Base-by-base conservation (phyloP, 1,140 invertebrate species). In the Tribolium madens region DNA sequence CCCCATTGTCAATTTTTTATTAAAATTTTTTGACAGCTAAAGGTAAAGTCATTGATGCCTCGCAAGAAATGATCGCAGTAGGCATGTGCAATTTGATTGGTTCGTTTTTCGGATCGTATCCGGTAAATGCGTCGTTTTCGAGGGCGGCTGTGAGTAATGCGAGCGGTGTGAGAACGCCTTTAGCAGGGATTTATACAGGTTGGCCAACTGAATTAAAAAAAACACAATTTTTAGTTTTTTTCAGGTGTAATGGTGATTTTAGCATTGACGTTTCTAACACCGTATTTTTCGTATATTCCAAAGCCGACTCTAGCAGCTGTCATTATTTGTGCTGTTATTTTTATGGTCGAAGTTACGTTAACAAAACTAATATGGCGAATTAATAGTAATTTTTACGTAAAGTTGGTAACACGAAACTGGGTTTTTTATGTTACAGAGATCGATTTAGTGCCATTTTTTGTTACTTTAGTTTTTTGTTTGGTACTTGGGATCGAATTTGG, bases 401-500 rank as follows among this genome's bases (percentile, higher is more conserved):
- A 12, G 21, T 68, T 73, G 2, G 21, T 26, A 5, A 26, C 21
- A 26, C 21, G 6, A 26, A 57, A 68, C 36, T 68, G 4, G 18
- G 4, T 31, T 73, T 77, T 83, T 73, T 82, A 26, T 82, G 10
- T 82, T 89, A 48, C 84, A 96, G 95, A 92, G 86, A 84, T 92
- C 9, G 95, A 97, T 85, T 84, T 96, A 36, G 86, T 96, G 52
- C 93, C 94, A 10, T 89, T 93, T 46, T 75, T 91, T 14, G 87
- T 90, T 0, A 95, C 95, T 1, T 93, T 96, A 68, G 15, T 95
- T 0, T 88, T 89, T 47, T 94, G 94, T 79, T 84, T 97, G 0
- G 88, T 91, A 12, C 86, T 94, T 76, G 93, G 93, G 3, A 88
- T 97, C 1, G 94, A 97, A 87, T 90, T 92, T 79, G 96, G 96